phyloP scores from a whole-genome alignment of 92 coral and sea anemone species.

The Phenganax subtilis region DNA sequence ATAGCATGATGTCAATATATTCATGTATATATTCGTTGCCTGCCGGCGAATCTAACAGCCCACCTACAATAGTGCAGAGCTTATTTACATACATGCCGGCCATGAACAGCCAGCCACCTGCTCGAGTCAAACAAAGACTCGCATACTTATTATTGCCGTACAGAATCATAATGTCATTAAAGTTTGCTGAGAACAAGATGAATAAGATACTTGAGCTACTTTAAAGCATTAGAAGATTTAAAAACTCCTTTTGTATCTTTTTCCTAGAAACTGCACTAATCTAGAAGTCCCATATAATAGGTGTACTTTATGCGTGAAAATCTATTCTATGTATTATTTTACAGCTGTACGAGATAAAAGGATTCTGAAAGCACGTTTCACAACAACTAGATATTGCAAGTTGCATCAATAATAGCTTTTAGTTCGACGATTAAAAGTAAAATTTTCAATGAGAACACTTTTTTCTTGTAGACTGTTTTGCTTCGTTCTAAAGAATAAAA shows the following conservation, averaged over 20 bases:
- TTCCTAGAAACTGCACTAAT: neutral
- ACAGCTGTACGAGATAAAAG: conserved; percentile 1
- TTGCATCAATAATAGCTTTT: neutral
- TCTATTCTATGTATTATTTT: neutral
- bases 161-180: conserved; percentile 22
- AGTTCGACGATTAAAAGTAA: neutral
- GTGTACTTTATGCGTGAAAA: neutral
- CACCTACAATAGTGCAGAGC: neutral
- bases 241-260: neutral
- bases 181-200: neutral
- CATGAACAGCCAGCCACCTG: conserved; percentile 23
- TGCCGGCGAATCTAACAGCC: conserved; percentile 26
- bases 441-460: too few relatives aligned
- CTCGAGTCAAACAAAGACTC: conserved; percentile 22
- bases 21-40: neutral
- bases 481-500: too few relatives aligned
- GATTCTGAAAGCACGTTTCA: neutral
- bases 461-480: too few relatives aligned
- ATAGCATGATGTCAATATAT: conserved; percentile 17
- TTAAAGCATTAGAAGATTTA: neutral
- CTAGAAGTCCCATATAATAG: neutral
- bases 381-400: neutral
- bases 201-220: neutral
- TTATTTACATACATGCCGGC: conserved; percentile 21
- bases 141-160: conserved; percentile 11